Evolutionary conservation across 2,888 invertebrate species (phyloP), one percentile per base, ranked within the genome.

Genomic region (Drepana falcataria): DNA sequence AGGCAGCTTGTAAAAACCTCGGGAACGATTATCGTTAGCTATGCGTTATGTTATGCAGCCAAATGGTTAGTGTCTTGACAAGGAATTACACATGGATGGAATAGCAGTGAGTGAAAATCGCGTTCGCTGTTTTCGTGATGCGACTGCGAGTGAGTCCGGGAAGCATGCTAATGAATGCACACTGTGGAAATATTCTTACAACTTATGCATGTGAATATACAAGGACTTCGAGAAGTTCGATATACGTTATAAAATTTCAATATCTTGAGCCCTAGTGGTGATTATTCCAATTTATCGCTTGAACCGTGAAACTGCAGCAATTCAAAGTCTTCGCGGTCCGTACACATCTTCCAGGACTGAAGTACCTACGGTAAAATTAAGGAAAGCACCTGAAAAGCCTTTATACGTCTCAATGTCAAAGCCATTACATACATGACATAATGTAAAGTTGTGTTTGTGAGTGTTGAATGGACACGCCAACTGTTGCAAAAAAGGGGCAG

Each of bases 101-200:
- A 78, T 85, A 72, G 74, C 77, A 84, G 84, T 75, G 71, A 82
- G 82, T 79, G 81, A 83, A 85, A 85, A 79, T 77, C 66, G 72
- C 60, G 68, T 73, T 64, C 67, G 67, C 69, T 68, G 44, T 44
- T 9, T 44, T 61, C 73, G 75, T 79, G 74, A 77, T 74, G 71
- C 62, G 75, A 73, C 70, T 76, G 71, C 68, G 60, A 63, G 67
- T 67, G 58, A 57, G 62, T 63, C 69, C 71, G 69, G 69, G 71
- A 72, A 79, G 75, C 73, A 85, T 85, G 81, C 69, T 79, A 85
- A 86, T 84, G 78, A 81, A 72, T 68, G 70, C 71, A 72, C 66
- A 68, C 73, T 69, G 69, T 72, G 68, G 65, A 65, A 66, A 63
- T 64, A 66, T 69, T 68, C 69, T 70, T 67, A 21, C 66, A 65